phyloP scores from a whole-genome alignment of 2,888 invertebrate genomes.

The Limenitis arthemis region DNA sequence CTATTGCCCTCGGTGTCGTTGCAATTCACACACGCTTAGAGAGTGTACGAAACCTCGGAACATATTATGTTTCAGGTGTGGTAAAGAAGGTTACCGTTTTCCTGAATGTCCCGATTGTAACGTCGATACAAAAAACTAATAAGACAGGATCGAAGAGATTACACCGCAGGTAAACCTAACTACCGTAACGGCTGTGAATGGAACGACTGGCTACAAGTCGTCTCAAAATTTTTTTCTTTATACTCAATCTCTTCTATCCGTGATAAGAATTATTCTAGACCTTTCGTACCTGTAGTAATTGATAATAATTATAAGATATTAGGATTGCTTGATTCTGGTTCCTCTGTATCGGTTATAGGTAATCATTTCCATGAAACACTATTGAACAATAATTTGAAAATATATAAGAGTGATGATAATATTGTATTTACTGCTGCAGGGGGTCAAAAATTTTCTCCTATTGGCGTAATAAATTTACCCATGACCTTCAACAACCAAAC shows the following conservation, averaged over 20 bases:
- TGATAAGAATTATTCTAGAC: conserved; percentile 8
- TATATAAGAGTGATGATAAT: neutral
- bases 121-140: conserved; percentile 19
- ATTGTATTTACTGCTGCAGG: conserved; percentile 15
- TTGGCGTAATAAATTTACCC: conserved; percentile 19
- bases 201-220: conserved; percentile 14
- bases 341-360: conserved; percentile 22
- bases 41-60: conserved; percentile 10
- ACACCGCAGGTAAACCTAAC: too few species aligned
- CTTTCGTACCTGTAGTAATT: conserved; percentile 19
- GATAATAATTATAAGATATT: neutral
- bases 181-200: conserved; percentile 12
- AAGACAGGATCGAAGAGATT: conserved; percentile 6
- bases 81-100: conserved; percentile 13
- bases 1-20: conserved; percentile 18
- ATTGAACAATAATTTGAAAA: neutral
- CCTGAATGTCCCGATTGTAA: conserved; percentile 16
- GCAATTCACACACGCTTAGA: conserved; percentile 7
- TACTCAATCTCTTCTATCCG: conserved; percentile 20
- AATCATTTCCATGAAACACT: conserved; percentile 12
- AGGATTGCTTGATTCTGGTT: conserved; percentile 26
- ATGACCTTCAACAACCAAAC: conserved; percentile 10
- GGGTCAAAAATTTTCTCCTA: conserved; percentile 13
- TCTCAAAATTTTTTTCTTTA: conserved; percentile 5
- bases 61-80: conserved; percentile 23